These are phyloP conservation scores for Notolepis coatsorum DNA, from an alignment of 2,797 vertebrate species.

Conservation along the genomic window DNA sequence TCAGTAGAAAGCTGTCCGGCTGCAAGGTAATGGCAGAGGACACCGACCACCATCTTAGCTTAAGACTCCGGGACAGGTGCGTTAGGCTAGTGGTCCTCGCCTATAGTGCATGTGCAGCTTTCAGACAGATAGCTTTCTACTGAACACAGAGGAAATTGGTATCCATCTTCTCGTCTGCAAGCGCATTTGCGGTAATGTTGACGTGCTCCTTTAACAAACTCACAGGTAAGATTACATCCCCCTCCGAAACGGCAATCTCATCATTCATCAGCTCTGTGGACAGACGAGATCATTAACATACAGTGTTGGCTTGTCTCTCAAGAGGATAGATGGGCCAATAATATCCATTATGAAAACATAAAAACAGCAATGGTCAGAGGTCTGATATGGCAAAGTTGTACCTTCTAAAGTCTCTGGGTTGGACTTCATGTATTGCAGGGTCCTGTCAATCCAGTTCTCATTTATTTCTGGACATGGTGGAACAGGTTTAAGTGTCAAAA, in stretches of 20 bases:
- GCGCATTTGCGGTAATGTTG: background rate
- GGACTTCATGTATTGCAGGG: background rate
- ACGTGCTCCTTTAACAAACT: slow-evolving; percentile 24
- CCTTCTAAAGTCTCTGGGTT: slow-evolving; percentile 59
- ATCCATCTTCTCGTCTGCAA: background rate
- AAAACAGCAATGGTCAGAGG: background rate
- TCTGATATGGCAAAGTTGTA: background rate
- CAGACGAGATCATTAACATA: no score
- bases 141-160: no score
- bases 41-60: no score
- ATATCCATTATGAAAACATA: background rate
- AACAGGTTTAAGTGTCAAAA: background rate
- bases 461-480: background rate
- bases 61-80: no score
- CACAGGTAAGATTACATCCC: slow-evolving; percentile 52
- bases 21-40: no score
- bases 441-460: background rate
- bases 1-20: no score
- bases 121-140: no score
- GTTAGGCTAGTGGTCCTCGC: no score
- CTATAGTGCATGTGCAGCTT: no score
- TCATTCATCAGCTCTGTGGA: slow-evolving; percentile 34
- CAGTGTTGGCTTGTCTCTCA: no score
- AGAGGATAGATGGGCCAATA: no score
- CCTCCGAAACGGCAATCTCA: background rate